Percentiles rank a stretch among this genome's conserved stretches.
phyloP scores from a whole-genome alignment of 2,113 vertebrate genomes.

The Oryzias woworae region DNA sequence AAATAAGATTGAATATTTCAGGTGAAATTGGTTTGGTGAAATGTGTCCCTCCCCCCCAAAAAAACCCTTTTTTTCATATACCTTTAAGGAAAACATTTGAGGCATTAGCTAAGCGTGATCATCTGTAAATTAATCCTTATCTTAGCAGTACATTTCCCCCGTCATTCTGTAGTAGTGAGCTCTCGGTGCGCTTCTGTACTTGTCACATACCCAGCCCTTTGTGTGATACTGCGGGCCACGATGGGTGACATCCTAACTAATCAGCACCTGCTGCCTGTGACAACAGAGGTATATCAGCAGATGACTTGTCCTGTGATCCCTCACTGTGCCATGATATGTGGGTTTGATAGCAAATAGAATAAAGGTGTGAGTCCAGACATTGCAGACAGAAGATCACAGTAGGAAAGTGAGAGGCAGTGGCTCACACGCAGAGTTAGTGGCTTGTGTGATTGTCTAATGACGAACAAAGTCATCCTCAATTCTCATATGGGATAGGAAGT shows the following conservation, averaged over 20 bases:
- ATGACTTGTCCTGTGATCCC: slow-evolving; percentile 60
- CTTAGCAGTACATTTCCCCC: slow-evolving; percentile 5
- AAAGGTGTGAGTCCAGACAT: slow-evolving; percentile 47
- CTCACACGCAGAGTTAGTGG: slow-evolving; percentile 53
- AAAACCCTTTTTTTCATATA: not conserved
- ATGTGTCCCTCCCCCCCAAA: not conserved
- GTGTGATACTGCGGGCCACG: slow-evolving; percentile 56
- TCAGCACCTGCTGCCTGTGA: slow-evolving; percentile 69
- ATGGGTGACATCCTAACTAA: slow-evolving; percentile 70
- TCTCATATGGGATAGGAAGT: slow-evolving; percentile 61
- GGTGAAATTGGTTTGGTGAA: not conserved
- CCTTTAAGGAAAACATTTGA: slow-evolving; percentile 1
- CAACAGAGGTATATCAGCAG: slow-evolving; percentile 59
- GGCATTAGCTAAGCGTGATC: slow-evolving; percentile 8
- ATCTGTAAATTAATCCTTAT: slow-evolving; percentile 40
- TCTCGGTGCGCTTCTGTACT: slow-evolving; percentile 29
- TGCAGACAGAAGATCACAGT: slow-evolving; percentile 27
- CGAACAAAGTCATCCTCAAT: slow-evolving; percentile 58
- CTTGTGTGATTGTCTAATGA: slow-evolving; percentile 72
- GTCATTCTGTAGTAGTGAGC: slow-evolving; percentile 23
- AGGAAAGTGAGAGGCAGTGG: slow-evolving; percentile 32
- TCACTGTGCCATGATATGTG: slow-evolving; percentile 57
- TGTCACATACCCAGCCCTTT: slow-evolving; percentile 50
- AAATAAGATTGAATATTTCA: not conserved
- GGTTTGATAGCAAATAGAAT: slow-evolving; percentile 34